Conservation (phyloP, 2,797 vertebrate genomes). For the Malacoctenus gilli region DNA sequence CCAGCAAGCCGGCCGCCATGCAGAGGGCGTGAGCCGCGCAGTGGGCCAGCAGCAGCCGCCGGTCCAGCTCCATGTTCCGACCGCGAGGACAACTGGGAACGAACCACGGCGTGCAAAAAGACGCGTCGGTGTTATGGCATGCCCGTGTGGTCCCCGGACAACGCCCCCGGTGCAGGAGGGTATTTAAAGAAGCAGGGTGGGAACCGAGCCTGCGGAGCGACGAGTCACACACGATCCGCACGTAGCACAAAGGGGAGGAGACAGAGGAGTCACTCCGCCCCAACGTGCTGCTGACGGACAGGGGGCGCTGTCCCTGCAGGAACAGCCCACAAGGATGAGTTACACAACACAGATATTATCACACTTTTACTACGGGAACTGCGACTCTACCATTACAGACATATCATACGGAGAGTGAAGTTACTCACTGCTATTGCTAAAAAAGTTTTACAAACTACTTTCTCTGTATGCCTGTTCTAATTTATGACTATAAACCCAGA, state of each 20-base stretch:
- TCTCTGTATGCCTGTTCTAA: no score
- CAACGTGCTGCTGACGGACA: no score
- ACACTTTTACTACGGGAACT: no score
- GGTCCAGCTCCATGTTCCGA: conserved; percentile 78
- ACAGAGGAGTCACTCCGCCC: conserved; percentile 51
- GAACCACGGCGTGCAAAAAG: accelerated
- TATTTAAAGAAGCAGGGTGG: no score
- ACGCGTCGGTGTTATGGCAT: conserved; percentile 3
- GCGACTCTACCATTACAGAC: no score
- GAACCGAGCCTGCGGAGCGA: background rate
- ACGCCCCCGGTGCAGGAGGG: conserved; percentile 8
- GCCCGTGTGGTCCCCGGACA: background rate
- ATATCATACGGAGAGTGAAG: no score
- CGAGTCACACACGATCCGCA: conserved; percentile 22
- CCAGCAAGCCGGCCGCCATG: conserved; percentile 75
- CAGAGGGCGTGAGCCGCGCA: conserved; percentile 81
- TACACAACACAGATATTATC: no score
- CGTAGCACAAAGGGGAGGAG: background rate
- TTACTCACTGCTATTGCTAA: no score
- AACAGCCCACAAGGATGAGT: no score
- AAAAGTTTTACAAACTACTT: no score
- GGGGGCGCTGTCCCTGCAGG: no score
- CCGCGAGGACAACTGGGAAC: background rate
- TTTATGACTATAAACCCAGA: no score
- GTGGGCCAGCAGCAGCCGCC: conserved; percentile 81